Base-by-base conservation (phyloP, 2,113 vertebrate genomes). In the Morone saxatilis region DNA sequence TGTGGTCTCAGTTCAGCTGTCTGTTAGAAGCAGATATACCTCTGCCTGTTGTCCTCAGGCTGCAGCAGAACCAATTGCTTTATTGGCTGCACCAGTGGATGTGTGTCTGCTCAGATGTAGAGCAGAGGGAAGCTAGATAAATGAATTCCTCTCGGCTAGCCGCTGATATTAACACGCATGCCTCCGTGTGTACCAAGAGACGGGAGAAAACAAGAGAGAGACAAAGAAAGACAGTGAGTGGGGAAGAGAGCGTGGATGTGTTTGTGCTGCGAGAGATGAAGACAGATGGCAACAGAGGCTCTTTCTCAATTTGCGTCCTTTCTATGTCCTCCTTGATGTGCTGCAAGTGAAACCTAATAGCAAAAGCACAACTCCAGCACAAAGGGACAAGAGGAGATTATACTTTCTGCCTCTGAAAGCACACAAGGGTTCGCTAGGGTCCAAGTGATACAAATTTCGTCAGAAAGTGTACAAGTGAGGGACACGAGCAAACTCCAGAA, bases 21-120 rank as follows among this genome's bases (percentile, higher is more conserved):
- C 88, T 94, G 87, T 76, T 77, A 70, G 79, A 76, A 73, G 83
- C 77, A 91, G 90, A 92, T 92, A 93, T 88, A 88, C 81, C 74
- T 77, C 74, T 66, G 77, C 69, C 65, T 41, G 60, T 80, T 81
- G 86, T 90, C 88, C 83, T 56, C 80, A 53, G 88, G 89, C 85
- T 90, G 87, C 78, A 62, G 91, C 86, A 82, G 76, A 92, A 91
- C 91, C 87, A 93, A 92, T 92, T 16, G 38, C 78, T 77, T 80
- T 86, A 88, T 88, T 92, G 89, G 79, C 76, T 84, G 60, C 83
- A 85, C 53, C 82, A 77, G 67, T 83, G 79, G 77, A 90, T 80
- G 86, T 76, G 86, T 78, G 80, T 87, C 84, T 68, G 65, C 56
- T 68, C 40, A 63, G 70, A 76, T 71, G 57, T 48, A 68, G 71